Evolutionary conservation across 2,797 vertebrate species (phyloP).

Genomic region (Semotilus atromaculatus): DNA sequence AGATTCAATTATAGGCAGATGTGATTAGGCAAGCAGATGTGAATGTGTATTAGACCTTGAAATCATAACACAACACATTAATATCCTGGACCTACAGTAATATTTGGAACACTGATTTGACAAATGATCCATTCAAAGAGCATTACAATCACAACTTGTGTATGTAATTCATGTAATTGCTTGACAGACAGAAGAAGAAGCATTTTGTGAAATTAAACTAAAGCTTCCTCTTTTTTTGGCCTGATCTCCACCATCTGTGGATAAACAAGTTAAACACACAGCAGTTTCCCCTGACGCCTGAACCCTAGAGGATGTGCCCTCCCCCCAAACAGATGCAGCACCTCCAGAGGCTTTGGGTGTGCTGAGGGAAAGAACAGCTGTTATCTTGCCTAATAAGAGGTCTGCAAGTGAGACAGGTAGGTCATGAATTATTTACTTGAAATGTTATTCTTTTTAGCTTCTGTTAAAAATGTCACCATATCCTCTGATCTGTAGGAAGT

Average conservation of each 20-base stretch:
- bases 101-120: slow-evolving; percentile 16
- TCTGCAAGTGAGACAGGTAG: slow-evolving; percentile 74
- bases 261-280: slow-evolving; percentile 81
- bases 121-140: slow-evolving; percentile 7
- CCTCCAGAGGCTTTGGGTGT: slow-evolving; percentile 76
- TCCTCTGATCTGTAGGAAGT: slow-evolving; percentile 21
- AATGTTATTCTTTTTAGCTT: slow-evolving; percentile 45
- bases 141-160: neutral
- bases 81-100: slow-evolving; percentile 15
- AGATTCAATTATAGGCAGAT: slow-evolving; percentile 50
- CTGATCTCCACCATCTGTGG: slow-evolving; percentile 76
- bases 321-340: slow-evolving; percentile 80
- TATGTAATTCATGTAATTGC: neutral
- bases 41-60: slow-evolving; percentile 49
- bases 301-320: slow-evolving; percentile 69
- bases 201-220: slow-evolving; percentile 56
- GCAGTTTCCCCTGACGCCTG: slow-evolving; percentile 79
- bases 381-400: slow-evolving; percentile 80
- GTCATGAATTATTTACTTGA: slow-evolving; percentile 81
- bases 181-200: slow-evolving; percentile 55
- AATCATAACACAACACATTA: slow-evolving; percentile 47
- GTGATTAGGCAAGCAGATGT: slow-evolving; percentile 48
- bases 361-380: slow-evolving; percentile 78
- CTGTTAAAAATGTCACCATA: slow-evolving; percentile 22
- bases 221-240: slow-evolving; percentile 49